Conservation (phyloP, 1,140 invertebrate genomes). For the Neocloeon triangulifer region DNA sequence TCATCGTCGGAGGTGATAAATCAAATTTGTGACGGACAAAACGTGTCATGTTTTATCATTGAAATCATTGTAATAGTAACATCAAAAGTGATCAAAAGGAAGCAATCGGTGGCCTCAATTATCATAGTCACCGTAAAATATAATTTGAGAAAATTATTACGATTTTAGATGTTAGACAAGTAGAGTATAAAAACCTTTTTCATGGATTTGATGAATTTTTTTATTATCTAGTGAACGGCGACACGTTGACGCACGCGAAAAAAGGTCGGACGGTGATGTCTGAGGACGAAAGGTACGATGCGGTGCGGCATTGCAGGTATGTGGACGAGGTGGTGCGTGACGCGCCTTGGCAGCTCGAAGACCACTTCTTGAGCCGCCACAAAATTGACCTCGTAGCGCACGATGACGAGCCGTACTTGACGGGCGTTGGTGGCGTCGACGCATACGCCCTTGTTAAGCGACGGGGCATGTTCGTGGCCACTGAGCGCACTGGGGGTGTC, state of each 20-base stretch:
- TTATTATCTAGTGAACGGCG: slow-evolving; percentile 90
- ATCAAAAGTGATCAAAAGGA: too few species aligned
- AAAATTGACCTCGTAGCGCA: slow-evolving; percentile 99
- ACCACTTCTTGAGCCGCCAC: slow-evolving; percentile 73
- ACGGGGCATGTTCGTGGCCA: slow-evolving; percentile 93
- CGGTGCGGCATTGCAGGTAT: slow-evolving; percentile 92
- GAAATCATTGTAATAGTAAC: too few species aligned
- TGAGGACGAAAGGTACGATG: slow-evolving; percentile 88
- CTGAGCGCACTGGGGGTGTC: slow-evolving; percentile 87
- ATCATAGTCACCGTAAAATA: too few species aligned
- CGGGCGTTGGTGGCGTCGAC: slow-evolving; percentile 60
- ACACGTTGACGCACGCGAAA: slow-evolving; percentile 65
- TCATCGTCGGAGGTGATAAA: slow-evolving; percentile 85
- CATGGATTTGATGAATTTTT: too few species aligned
- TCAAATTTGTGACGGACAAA: too few species aligned
- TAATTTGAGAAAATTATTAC: too few species aligned
- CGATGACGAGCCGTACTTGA: slow-evolving; percentile 94
- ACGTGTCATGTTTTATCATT: too few species aligned
- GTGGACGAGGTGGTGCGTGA: slow-evolving; percentile 93
- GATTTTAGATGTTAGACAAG: too few species aligned
- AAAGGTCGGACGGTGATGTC: slow-evolving; percentile 98
- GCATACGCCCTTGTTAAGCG: slow-evolving; percentile 80
- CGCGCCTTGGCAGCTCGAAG: slow-evolving; percentile 86
- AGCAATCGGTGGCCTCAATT: too few species aligned
- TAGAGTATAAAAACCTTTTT: too few species aligned